phyloP scores from a whole-genome alignment of 2,797 vertebrate genomes.

The Pachyuromys duprasi region DNA sequence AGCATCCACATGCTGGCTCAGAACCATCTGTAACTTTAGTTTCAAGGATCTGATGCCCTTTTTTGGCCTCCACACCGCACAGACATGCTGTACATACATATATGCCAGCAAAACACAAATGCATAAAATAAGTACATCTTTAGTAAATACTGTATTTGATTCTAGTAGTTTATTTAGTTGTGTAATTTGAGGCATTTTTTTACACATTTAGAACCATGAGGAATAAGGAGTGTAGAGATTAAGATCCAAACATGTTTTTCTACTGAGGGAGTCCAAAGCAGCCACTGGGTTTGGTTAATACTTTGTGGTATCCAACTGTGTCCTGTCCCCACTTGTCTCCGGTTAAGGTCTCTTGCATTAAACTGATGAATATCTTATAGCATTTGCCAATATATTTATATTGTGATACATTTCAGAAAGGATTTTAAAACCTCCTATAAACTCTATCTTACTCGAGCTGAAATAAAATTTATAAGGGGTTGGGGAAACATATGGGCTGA shows the following conservation, averaged over 20 bases:
- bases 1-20: background rate
- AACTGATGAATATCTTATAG: background rate
- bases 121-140: background rate
- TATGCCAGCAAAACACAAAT: background rate
- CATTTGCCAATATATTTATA: conserved; percentile 9
- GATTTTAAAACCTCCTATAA: conserved; percentile 42
- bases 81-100: too few relatives aligned
- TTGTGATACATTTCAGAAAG: background rate
- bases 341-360: background rate
- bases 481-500: background rate
- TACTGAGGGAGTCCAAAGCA: background rate
- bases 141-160: background rate
- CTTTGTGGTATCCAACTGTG: background rate
- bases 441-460: background rate
- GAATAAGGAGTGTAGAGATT: background rate
- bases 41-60: background rate
- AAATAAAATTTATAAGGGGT: conserved; percentile 33
- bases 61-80: background rate
- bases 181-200: background rate
- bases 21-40: background rate
- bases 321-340: background rate
- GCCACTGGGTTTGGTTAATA: background rate
- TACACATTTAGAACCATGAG: background rate
- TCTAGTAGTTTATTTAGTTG: background rate
- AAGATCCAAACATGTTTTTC: background rate